Evolutionary conservation across 2,113 vertebrate genomes (phyloP).

Genomic region (Callospermophilus lateralis): DNA sequence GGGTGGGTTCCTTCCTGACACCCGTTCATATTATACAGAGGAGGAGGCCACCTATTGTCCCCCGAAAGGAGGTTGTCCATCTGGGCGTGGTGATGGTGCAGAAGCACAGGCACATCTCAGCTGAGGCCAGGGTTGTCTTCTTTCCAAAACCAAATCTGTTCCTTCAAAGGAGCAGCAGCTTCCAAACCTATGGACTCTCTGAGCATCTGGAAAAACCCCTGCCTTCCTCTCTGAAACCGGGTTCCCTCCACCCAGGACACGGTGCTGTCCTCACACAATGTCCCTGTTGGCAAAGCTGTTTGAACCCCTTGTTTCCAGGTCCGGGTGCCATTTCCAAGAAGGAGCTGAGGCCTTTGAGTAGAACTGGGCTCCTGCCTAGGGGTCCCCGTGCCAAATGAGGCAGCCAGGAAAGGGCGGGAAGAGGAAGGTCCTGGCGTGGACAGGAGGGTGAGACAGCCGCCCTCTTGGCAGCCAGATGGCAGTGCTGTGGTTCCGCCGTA

Average conservation of each 20-base stretch:
- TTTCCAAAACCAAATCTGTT: conserved; percentile 52
- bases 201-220: background rate
- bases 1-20: conserved; percentile 72
- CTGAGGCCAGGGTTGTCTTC: background rate
- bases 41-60: conserved; percentile 58
- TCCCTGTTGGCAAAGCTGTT: conserved; percentile 59
- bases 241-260: conserved; percentile 24
- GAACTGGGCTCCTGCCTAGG: conserved; percentile 67
- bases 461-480: background rate
- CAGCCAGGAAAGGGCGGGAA: conserved; percentile 61
- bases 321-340: conserved; percentile 75
- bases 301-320: conserved; percentile 76
- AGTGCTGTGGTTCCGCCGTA: background rate
- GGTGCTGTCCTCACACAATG: conserved; percentile 31
- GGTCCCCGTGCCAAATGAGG: conserved; percentile 59
- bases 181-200: background rate
- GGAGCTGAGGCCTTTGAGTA: conserved; percentile 55
- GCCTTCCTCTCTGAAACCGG: background rate
- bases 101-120: background rate
- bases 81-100: conserved; percentile 32
- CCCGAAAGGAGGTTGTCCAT: background rate
- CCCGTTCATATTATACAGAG: conserved; percentile 48
- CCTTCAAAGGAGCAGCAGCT: background rate
- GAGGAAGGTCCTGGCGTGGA: conserved; percentile 64
- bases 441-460: background rate